Evolutionary conservation across 2,888 invertebrate genomes (phyloP).

Genomic region (Plagiodera versicolora): DNA sequence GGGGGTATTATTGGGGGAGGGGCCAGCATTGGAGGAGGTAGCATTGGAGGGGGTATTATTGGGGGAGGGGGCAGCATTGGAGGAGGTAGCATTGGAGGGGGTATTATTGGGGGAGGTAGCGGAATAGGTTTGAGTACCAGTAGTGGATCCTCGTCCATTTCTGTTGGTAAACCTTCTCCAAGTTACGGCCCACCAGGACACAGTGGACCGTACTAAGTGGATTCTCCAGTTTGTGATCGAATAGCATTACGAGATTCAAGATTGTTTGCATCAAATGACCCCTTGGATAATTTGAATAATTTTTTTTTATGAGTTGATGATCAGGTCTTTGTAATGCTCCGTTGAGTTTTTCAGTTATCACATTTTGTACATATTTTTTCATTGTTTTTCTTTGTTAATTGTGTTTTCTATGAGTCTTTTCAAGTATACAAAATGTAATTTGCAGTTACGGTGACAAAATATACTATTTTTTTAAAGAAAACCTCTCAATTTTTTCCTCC

Average conservation of each 20-base stretch:
- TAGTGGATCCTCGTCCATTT: slow-evolving; percentile 21
- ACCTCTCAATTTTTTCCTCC: neutral
- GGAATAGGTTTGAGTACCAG: slow-evolving; percentile 14
- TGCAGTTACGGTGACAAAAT: slow-evolving; percentile 13
- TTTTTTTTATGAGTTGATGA: neutral
- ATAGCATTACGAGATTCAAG: slow-evolving; percentile 9
- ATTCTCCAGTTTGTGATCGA: slow-evolving; percentile 22
- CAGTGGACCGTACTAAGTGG: slow-evolving; percentile 50
- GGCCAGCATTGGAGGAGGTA: slow-evolving; percentile 21
- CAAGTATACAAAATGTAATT: too few species aligned
- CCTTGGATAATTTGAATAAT: neutral
- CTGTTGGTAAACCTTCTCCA: slow-evolving; percentile 52
- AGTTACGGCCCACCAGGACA: slow-evolving; percentile 53
- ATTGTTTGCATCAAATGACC: slow-evolving; percentile 1
- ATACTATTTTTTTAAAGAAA: neutral
- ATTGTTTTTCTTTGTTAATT: neutral
- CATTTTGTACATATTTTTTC: neutral
- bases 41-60: slow-evolving; percentile 32
- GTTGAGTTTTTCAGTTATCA: neutral
- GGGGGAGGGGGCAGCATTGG: slow-evolving; percentile 26
- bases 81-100: slow-evolving; percentile 7
- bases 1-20: slow-evolving; percentile 15
- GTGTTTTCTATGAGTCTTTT: neutral
- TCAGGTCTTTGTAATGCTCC: neutral
- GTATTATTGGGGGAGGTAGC: slow-evolving; percentile 7